Evolutionary conservation across 92 coral and sea anemone genomes (phyloP), one percentile per base, ranked within the genome.

Genomic region (Hydrozoanthus gracilis): DNA sequence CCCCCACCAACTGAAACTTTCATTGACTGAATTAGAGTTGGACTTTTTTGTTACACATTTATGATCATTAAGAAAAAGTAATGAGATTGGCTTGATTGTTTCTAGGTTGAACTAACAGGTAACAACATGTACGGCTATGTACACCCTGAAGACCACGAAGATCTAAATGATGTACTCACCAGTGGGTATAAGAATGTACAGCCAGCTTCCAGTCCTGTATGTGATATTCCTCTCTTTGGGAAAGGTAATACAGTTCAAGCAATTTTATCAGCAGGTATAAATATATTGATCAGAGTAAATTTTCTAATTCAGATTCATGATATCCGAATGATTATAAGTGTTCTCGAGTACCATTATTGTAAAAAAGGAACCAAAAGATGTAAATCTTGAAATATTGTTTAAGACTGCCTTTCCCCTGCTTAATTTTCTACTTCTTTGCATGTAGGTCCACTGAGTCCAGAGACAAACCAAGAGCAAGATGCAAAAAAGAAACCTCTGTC

Each of bases 51-150:
- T 27, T 2, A 27, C 39, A 27, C 39, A 27, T 0, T 27, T 27
- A 27, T 27, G 39, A 27, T 27, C 39, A 27, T 27, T 27, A 27
- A 67, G 8, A 35, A 45, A 45, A 44, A 13, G 17, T 72, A 45
- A 46, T 8, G 6, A 7, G 55, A 72, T 3, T 71, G 76, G 13
- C 44, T 51, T 90, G 45, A 46, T 47, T 71, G 52, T 55, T 73
- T 85, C 5, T 56, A 95, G 98, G 98, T 95, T 52, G 98, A 95
- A 61, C 71, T 95, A 27, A 92, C 98, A 14, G 98, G 98, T 44
- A 93, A 89, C 78, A 95, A 74, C 72, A 86, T 95, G 51, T 91
- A 60, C n/a, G 70, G 82, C 73, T 95, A 95, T 51, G 88, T 95
- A 60, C 95, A 95, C 61, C 92, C 91, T 35, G 98, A 95, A 48